Conservation (phyloP, 2,797 vertebrate genomes). For the Onychomys torridus region DNA sequence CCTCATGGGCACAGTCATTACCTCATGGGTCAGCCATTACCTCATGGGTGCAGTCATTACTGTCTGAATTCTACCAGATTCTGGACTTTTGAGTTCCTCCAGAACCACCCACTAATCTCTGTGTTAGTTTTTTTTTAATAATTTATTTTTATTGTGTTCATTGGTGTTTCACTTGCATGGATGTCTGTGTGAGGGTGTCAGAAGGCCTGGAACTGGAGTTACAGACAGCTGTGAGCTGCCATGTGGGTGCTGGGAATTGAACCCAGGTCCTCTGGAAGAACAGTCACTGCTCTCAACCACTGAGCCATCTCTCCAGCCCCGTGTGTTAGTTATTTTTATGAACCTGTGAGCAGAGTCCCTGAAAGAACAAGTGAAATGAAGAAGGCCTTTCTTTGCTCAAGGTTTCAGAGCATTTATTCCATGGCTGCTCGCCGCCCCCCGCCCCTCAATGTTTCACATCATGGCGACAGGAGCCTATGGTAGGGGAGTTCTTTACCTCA, state of each 20-base stretch:
- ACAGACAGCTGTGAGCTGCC: too few species aligned
- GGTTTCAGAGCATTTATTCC: background rate
- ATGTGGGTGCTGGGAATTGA: too few species aligned
- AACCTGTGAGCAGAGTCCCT: background rate
- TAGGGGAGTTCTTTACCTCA: background rate
- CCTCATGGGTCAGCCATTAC: background rate
- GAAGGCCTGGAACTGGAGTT: too few species aligned
- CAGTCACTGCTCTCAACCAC: too few species aligned
- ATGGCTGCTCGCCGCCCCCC: background rate
- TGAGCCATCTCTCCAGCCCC: too few species aligned
- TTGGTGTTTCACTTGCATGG: too few species aligned
- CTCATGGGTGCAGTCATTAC: background rate
- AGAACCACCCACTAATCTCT: background rate
- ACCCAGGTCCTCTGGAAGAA: too few species aligned
- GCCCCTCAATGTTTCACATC: background rate
- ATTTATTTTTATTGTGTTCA: too few species aligned
- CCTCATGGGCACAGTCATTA: background rate
- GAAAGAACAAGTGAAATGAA: too few species aligned
- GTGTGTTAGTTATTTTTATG: background rate
- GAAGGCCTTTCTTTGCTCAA: background rate
- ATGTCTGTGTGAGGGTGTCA: too few species aligned
- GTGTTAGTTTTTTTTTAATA: background rate
- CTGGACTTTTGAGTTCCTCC: background rate
- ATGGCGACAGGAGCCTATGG: background rate
- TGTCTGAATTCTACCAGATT: background rate